Evolutionary conservation across 2,797 vertebrate genomes (phyloP).

Genomic region (Pygocentrus nattereri): DNA sequence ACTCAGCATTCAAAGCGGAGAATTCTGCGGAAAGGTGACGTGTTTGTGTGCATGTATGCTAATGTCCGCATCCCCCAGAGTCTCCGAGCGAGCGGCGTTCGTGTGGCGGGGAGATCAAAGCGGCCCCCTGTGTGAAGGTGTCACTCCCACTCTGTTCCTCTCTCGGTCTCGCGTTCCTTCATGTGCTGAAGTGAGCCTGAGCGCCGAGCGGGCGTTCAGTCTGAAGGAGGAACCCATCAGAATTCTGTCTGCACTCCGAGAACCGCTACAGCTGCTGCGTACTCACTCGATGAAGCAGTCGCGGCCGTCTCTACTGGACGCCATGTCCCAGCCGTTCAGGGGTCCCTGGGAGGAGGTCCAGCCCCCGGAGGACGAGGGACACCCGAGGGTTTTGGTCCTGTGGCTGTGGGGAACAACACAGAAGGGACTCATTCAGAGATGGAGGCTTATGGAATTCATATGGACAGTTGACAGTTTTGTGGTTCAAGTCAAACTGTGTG

Average conservation of each 20-base stretch:
- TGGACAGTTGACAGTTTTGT: too few species aligned
- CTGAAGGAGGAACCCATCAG: conserved; percentile 66
- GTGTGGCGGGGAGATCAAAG: conserved; percentile 32
- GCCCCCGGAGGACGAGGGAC: conserved; percentile 90
- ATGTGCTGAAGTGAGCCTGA: too few species aligned
- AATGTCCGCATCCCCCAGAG: not conserved
- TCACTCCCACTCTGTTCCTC: not conserved
- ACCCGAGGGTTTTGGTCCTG: conserved; percentile 93
- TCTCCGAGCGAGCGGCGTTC: not conserved
- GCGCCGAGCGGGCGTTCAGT: not conserved
- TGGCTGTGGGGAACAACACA: conserved; percentile 80
- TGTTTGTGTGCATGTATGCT: too few species aligned
- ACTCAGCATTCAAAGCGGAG: too few species aligned
- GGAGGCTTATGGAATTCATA: conserved; percentile 53
- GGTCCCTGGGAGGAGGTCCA: conserved; percentile 91
- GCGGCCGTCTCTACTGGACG: conserved; percentile 91
- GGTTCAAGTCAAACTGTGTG: too few species aligned
- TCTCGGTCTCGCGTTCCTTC: not conserved
- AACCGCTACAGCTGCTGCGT: conserved; percentile 78
- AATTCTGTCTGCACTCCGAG: conserved; percentile 69
- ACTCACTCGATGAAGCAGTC: conserved; percentile 96
- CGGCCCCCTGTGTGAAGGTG: not conserved
- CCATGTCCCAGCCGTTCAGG: conserved; percentile 98
- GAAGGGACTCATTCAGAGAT: not conserved
- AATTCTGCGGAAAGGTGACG: too few species aligned